These are phyloP conservation scores for Gonocerus acuteangulatus DNA, from an alignment of 2,888 invertebrate genomes.

Conservation along the genomic window DNA sequence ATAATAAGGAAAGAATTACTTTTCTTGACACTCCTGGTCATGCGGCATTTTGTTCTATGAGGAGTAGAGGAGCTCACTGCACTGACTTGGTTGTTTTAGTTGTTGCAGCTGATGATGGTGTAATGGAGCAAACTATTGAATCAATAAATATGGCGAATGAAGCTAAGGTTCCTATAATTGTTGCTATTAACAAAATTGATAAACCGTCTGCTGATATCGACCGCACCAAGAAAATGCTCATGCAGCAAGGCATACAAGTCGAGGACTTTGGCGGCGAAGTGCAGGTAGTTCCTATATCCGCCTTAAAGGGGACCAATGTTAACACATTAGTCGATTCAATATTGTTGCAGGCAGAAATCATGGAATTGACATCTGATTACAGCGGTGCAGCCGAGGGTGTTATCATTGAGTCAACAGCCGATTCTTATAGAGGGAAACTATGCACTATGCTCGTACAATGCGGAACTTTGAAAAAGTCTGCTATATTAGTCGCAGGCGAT, in stretches of 20 bases:
- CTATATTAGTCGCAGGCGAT: conserved; percentile 70
- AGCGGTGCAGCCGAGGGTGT: conserved; percentile 80
- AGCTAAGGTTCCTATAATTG: conserved; percentile 81
- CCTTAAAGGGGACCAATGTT: conserved; percentile 73
- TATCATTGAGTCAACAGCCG: conserved; percentile 75
- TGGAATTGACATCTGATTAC: conserved; percentile 78
- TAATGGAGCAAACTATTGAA: conserved; percentile 95
- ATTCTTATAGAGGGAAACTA: conserved; percentile 64
- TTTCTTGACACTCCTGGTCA: conserved; percentile 99
- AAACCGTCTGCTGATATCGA: conserved; percentile 82
- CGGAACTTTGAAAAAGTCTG: conserved; percentile 73
- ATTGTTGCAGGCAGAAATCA: conserved; percentile 71
- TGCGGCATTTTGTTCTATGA: conserved; percentile 92
- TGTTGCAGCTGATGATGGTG: conserved; percentile 97
- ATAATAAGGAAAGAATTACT: conserved; percentile 59
- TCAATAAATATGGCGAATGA: conserved; percentile 78
- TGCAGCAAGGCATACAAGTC: conserved; percentile 69
- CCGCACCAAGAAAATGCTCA: conserved; percentile 63
- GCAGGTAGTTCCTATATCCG: conserved; percentile 86
- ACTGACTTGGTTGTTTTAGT: conserved; percentile 94
- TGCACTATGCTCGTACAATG: conserved; percentile 77
- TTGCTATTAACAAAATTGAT: conserved; percentile 98
- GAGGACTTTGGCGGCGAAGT: conserved; percentile 88
- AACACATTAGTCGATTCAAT: conserved; percentile 74
- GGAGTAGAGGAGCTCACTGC: conserved; percentile 83